Evolutionary conservation across 2,113 vertebrate genomes (phyloP), one percentile per base, ranked within the genome.

Genomic region (Ahaetulla prasina): DNA sequence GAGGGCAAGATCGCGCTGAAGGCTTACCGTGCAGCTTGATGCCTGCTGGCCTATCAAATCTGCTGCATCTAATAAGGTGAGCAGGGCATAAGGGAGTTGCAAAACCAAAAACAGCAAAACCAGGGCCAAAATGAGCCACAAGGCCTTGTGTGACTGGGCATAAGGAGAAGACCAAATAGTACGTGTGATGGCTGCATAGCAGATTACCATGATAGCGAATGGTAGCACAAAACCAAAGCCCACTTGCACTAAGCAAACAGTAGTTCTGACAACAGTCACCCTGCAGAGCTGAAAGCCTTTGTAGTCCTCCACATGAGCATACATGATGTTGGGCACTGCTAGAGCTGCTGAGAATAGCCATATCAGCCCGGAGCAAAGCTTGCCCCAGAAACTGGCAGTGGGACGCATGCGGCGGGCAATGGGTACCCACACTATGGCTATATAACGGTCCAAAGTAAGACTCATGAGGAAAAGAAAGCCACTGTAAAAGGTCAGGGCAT

Each of bases 401-500:
- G 93, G 95, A 45, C 97, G 98, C 49, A 97, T 96, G 50, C 96
- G 96, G 0, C 95, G 96, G 50, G 97, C 96, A 0, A 96, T 27
- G 0, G 97, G 96, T 27, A 96, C 96, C 89, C 9, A 93, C 0
- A 97, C 98, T 0, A 99, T 98, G 94, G 97, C 98, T 94, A 98
- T 89, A 14, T 99, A 99, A 95, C 99, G 98, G 92, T 99, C 99
- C 0, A 98, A 92, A 0, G 99, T 99, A 96, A 99, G 98, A 95
- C 98, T 98, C 25, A 98, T 98, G 49, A 99, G 97, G 95, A 99
- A 98, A 92, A 99, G 93, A 94, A 99, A 98, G 11, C 99, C 99
- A 0, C 98, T 98, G 88, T 99, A 98, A 27, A 98, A 99, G 95
- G 98, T 99, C 93, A 99, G 96, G 0, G 98, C 96, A 0, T 99